Evolutionary conservation across 2,113 vertebrate genomes (phyloP).

Genomic region (Rhizomys pruinosus): DNA sequence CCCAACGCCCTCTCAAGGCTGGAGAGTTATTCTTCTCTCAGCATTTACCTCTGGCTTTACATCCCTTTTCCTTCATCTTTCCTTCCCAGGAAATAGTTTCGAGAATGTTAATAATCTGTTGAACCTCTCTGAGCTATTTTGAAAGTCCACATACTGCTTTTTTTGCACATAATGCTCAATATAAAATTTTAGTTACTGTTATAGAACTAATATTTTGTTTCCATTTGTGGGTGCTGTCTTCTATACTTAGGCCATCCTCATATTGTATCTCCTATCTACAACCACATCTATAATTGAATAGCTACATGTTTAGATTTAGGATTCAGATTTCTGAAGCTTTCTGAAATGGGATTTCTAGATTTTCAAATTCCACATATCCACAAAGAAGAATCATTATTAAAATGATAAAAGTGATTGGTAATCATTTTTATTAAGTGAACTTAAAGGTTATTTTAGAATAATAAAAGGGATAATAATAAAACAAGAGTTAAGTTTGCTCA

Average conservation of each 20-base stretch:
- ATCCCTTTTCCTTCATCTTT: background rate
- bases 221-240: background rate
- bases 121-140: background rate
- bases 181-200: background rate
- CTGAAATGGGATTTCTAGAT: background rate
- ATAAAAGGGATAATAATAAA: too few relatives aligned
- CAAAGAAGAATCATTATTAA: background rate
- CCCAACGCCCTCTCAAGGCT: background rate
- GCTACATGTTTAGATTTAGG: too few relatives aligned
- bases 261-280: background rate
- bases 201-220: background rate
- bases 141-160: background rate
- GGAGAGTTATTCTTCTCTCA: background rate
- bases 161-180: background rate
- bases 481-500: background rate
- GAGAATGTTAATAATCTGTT: background rate
- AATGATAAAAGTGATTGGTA: background rate
- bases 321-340: background rate
- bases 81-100: background rate
- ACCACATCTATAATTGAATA: background rate
- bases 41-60: background rate
- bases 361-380: too few relatives aligned
- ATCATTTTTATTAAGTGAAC: background rate
- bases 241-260: background rate
- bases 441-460: background rate